Base-by-base conservation (phyloP, 2,888 invertebrate species). In the Mayetiola destructor region DNA sequence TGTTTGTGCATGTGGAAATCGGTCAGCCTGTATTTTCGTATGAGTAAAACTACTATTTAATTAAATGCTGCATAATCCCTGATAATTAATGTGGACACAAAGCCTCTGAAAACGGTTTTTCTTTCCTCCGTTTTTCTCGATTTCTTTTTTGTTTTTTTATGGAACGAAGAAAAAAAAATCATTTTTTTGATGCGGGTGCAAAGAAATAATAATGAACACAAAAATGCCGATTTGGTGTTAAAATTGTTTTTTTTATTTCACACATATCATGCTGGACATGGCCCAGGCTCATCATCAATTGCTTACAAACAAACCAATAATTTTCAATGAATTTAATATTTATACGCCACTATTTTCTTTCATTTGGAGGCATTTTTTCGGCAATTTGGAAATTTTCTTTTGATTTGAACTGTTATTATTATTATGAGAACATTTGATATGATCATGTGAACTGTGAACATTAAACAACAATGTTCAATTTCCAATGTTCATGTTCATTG, bases 31-130 rank as follows among this genome's bases (percentile, higher is more conserved):
- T 27, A 27, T 39, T 42, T 42, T 21, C 23, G 16, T 48, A 48
- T n/a, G 48, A 23, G 14, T 42, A 23, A 16, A 48, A 48, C 48
- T 48, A 48, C 48, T 48, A 48, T 48, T 48, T 27, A 48, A 48
- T 48, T 48, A 48, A 48, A 48, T 48, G 48, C 48, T 48, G 48
- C 27, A 48, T 48, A 48, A 48, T 48, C 48, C 48, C 48, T 48
- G 27, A 48, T 48, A 48, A 48, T 48, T 48, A 48, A 48, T 48
- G n/a, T 48, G 3, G 48, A 5, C 14, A 27, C 6, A 48, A 10
- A 42, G n/a, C n/a, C n/a, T n/a, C n/a, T n/a, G 23, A 48, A 48
- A 48, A 10, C 5, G n/a, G 27, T 48, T 23, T 48, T 27, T 14
- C n/a, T n/a, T n/a, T n/a, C n/a, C n/a, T n/a, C n/a, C n/a, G n/a